Evolutionary conservation across 1,140 invertebrate genomes (phyloP), one percentile per base, ranked within the genome.

Genomic region (Listronotus oregonensis): DNA sequence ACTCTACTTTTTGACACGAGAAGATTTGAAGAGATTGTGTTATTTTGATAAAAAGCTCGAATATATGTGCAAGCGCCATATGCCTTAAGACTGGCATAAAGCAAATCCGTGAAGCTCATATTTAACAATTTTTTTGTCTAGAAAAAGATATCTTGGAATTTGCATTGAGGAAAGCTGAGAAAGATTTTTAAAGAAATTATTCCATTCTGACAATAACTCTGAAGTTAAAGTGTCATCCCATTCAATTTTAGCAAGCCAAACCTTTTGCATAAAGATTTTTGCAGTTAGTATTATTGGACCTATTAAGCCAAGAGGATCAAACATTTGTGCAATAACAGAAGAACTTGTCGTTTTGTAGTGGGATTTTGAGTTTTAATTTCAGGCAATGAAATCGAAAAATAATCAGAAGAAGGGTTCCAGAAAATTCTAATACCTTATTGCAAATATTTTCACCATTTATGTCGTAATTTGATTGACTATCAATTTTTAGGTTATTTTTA

Each of bases 121-220:
- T 82, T 78, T 10, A 81, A 49, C 5, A 81, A 61, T 10, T 79
- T 71, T n/a, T 70, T 82, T 82, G 71, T 78, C 42, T 31, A 79
- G 78, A n/a, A n/a, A 10, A 80, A 14, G n/a, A 78, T 62, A 15
- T 73, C 18, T 46, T 14, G 14, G 54, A n/a, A 27, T 52, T 18
- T 8, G 44, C 40, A 49, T 55, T 39, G 17, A 50, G 43, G n/a
- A 10, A n/a, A 14, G 39, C 8, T 34, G 18, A 55, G 57, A 7
- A 64, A n/a, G 54, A 21, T 40, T 44, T 27, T 34, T 34, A 44
- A 50, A 15, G 54, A 56, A 64, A 64, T 11, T 17, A 12, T 27
- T 64, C 40, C 11, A 37, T 37, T 21, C 6, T 31, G 6, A 44
- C 14, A 46, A 44, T 34, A 10, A 44, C 39, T 44, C 39, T 39